Evolutionary conservation across 2,888 invertebrate species (phyloP), one percentile per base, ranked within the genome.

Genomic region (Eupithecia exiguata): DNA sequence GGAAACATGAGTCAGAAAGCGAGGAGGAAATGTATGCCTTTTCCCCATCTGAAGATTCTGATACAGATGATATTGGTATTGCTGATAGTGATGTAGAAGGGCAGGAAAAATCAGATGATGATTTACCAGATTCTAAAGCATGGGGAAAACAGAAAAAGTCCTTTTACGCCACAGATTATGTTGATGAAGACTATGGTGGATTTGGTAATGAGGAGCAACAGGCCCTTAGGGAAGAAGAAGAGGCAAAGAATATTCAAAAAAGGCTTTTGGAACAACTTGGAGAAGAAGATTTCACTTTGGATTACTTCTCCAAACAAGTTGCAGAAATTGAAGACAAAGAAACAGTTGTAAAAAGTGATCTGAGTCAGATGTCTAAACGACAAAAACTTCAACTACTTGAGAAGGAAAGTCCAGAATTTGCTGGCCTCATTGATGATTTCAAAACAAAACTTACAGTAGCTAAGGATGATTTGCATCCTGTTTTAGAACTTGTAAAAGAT

Each of bases 401-500:
- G 86, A 97, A 97, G 85, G 98, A 98, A 89, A 97, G 97, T 68
- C 98, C 99, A 3, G 98, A 99, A 91, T 96, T 98, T 86, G 88
- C 96, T 71, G 96, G 96, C 6, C 93, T 99, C 16, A 95, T 97
- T 69, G 95, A 96, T 77, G 98, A 98, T 89, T 98, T 97, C 85
- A 96, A 97, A 94, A 95, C 96, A 88, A 96, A 95, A 84, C 81
- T 98, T 84, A 91, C 88, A 14, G 96, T 97, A 83, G 95, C 96
- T 21, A 96, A 95, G 85, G 95, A 96, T 78, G 92, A 96, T 75
- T 92, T 97, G 71, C 90, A 95, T 72, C 98, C 98, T 16, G 94
- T 97, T 71, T 86, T 97, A 68, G 92, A 96, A 72, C 94, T 97
- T 78, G 92, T 96, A 0, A 95, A 95, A 83, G 92, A 95, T 81